These are phyloP conservation scores for Mormyrops attenuatus DNA, from an alignment of 2,797 vertebrate genomes.

Conservation along the genomic window DNA sequence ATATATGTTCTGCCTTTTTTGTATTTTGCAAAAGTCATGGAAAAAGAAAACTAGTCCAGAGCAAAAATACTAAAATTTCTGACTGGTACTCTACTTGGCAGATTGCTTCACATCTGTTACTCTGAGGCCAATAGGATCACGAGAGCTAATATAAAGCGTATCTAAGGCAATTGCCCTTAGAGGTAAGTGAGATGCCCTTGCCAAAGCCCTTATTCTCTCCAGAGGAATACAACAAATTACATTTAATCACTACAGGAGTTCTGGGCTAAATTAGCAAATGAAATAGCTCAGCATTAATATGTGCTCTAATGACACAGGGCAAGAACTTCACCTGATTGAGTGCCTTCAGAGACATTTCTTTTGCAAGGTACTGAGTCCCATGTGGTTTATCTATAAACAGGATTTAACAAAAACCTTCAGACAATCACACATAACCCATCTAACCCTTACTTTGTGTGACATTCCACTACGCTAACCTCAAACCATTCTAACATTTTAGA, in stretches of 20 bases:
- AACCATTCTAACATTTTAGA: slow-evolving; percentile 1
- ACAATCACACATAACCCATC: not conserved
- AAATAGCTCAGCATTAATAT: slow-evolving; percentile 2
- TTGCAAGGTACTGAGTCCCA: not conserved
- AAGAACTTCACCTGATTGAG: not conserved
- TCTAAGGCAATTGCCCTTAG: not conserved
- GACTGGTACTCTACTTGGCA: not conserved
- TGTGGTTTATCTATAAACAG: not conserved
- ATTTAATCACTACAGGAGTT: not conserved
- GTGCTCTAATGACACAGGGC: not conserved
- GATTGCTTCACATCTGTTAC: not conserved
- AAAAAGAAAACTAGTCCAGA: not conserved
- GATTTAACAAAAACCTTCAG: not conserved
- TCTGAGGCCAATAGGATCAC: not conserved
- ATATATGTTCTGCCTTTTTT: not conserved
- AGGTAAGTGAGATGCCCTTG: not conserved
- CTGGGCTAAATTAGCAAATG: not conserved
- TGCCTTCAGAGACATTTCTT: not conserved
- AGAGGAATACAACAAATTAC: not conserved
- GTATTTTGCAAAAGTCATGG: not conserved
- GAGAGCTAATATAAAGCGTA: not conserved
- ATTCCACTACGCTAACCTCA: not conserved
- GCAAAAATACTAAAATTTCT: not conserved
- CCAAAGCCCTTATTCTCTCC: not conserved
- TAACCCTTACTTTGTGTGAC: slow-evolving; percentile 4